Conservation (phyloP, 2,113 vertebrate genomes). For the Bombycilla garrulus region DNA sequence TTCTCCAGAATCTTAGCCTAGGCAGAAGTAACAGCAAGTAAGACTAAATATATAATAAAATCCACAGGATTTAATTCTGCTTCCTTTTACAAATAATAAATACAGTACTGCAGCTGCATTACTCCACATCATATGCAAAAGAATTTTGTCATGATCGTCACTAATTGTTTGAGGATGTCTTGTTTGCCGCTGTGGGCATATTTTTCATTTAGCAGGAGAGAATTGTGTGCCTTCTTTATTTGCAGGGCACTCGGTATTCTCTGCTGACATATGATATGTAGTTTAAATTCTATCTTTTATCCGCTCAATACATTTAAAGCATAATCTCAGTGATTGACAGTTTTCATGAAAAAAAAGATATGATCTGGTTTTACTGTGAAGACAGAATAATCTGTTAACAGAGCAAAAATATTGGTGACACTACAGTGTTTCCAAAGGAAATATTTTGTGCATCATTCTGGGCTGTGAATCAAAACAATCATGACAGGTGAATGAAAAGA, state of each 20-base stretch:
- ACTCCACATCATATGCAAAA: not conserved
- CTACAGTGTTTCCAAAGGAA: conserved; percentile 69
- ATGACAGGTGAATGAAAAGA: conserved; percentile 74
- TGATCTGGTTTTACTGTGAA: conserved; percentile 56
- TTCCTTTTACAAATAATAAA: not conserved
- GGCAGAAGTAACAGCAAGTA: not conserved
- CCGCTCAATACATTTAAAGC: conserved; percentile 64
- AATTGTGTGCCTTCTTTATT: conserved; percentile 24
- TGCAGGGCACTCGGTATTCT: conserved; percentile 42
- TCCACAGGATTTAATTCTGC: not conserved
- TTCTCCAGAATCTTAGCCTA: not conserved
- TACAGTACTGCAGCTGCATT: not conserved
- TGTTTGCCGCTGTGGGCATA: not conserved
- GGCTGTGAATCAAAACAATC: conserved; percentile 72
- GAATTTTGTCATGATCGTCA: not conserved
- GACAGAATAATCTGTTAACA: conserved; percentile 71
- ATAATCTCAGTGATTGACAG: conserved; percentile 71
- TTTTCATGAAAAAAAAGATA: conserved; percentile 60
- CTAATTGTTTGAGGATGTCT: conserved; percentile 49
- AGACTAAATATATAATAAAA: not conserved
- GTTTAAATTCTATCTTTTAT: conserved; percentile 73
- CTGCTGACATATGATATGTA: conserved; percentile 58
- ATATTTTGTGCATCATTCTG: conserved; percentile 66
- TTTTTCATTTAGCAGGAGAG: conserved; percentile 29
- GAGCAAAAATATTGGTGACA: conserved; percentile 68